These are phyloP conservation scores for Macroglossus sobrinus DNA, from an alignment of 2,113 vertebrate genomes.

Conservation along the genomic window DNA sequence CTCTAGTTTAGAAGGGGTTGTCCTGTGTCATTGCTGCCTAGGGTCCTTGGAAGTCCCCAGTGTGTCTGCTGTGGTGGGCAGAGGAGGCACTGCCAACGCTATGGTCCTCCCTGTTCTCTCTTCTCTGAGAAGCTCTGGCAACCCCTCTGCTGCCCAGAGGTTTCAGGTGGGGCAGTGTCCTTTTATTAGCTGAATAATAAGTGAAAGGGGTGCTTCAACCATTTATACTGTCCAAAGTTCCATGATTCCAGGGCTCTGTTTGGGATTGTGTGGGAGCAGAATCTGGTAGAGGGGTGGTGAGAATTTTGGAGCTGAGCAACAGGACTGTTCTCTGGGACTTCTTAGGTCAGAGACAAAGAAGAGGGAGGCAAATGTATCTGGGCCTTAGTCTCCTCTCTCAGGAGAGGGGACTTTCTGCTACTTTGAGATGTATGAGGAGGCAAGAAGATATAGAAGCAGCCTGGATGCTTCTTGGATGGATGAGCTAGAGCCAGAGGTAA, in stretches of 20 bases:
- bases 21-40: neutral
- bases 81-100: neutral
- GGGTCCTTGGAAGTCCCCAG: neutral
- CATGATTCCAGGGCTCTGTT: neutral
- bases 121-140: neutral
- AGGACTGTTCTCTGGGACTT: neutral
- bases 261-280: neutral
- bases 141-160: neutral
- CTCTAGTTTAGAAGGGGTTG: neutral
- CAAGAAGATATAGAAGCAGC: neutral
- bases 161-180: neutral
- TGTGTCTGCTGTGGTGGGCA: neutral
- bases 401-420: neutral
- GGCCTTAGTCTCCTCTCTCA: neutral
- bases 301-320: neutral
- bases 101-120: neutral
- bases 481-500: neutral
- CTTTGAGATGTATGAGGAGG: neutral
- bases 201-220: neutral
- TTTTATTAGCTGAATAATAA: neutral
- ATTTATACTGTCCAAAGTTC: neutral
- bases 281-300: neutral
- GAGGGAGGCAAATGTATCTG: neutral
- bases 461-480: neutral
- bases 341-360: neutral